phyloP scores from a whole-genome alignment of 53 echinoderm and acorn worm species.

The Apostichopus leukothele region DNA sequence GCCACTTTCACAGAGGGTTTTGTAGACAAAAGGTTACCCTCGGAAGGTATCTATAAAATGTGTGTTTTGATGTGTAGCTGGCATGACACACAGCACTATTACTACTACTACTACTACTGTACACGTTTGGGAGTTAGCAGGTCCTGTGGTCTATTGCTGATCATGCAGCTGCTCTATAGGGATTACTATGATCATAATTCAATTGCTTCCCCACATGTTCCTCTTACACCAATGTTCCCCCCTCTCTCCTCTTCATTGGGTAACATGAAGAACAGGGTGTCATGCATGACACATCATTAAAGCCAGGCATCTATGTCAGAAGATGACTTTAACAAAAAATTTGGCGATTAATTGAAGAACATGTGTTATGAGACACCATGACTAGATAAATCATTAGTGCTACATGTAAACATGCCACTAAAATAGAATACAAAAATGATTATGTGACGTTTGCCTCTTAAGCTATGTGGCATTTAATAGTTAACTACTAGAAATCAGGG shows the following conservation, averaged over 20 bases:
- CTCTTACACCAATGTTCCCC: slow-evolving; percentile 3
- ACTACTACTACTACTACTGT: neutral
- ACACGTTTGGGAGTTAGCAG: neutral
- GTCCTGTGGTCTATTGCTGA: neutral
- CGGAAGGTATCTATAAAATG: slow-evolving; percentile 25
- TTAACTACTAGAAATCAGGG: too few relatives aligned
- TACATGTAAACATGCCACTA: too few relatives aligned
- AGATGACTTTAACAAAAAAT: neutral
- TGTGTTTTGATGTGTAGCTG: neutral
- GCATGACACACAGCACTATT: neutral
- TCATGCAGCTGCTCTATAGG: neutral
- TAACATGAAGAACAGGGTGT: slow-evolving; percentile 6
- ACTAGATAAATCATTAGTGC: slow-evolving; percentile 3
- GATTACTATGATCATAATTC: slow-evolving; percentile 21
- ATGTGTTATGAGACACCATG: slow-evolving; percentile 12
- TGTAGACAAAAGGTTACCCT: slow-evolving; percentile 9
- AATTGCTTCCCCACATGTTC: slow-evolving; percentile 28
- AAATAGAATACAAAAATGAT: too few relatives aligned
- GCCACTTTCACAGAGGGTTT: slow-evolving; percentile 44
- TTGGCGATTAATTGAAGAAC: slow-evolving; percentile 27
- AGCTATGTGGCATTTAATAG: too few relatives aligned
- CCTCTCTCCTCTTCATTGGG: neutral
- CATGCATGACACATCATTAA: neutral
- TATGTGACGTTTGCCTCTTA: too few relatives aligned
- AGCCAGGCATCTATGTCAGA: neutral